Conservation (phyloP, 2,888 invertebrate genomes). For the Euphydryas editha region DNA sequence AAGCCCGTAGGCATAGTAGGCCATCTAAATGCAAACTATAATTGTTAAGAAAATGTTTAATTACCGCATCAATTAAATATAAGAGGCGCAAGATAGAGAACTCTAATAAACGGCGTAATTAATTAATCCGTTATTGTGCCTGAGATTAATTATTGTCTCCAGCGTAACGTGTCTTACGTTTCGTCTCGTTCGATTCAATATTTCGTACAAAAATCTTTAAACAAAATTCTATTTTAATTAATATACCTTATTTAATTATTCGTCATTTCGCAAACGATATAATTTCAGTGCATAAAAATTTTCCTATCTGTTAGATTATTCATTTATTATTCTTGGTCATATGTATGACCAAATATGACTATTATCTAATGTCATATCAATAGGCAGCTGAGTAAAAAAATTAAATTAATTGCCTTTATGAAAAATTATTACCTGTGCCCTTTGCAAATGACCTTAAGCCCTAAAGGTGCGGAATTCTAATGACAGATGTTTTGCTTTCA, state of each 20-base stretch:
- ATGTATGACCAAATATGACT: not conserved
- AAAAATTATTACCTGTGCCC: not conserved
- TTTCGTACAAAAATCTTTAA: not conserved
- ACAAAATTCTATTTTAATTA: not conserved
- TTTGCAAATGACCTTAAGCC: slow-evolving; percentile 23
- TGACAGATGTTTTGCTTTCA: slow-evolving; percentile 45
- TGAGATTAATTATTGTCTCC: not conserved
- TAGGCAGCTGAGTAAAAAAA: not conserved
- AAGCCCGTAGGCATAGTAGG: no score
- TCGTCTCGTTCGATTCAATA: not conserved
- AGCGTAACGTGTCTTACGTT: not conserved
- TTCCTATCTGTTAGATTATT: no score
- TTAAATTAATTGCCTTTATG: not conserved
- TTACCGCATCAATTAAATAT: not conserved
- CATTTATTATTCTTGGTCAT: not conserved
- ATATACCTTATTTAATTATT: no score
- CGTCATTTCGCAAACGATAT: no score
- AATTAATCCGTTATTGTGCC: slow-evolving; percentile 6
- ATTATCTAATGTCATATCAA: not conserved
- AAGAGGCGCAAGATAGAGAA: not conserved
- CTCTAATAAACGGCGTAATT: slow-evolving; percentile 5
- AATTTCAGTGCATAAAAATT: no score
- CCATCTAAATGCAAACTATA: no score
- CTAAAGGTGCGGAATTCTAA: not conserved
- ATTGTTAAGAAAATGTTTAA: not conserved